Conservation (phyloP, 1,140 invertebrate species). For the Bombyx mori region ASM3026992v2 NC_085125.1:4922001-4922500, state of each 20-base stretch:
- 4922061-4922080: slow-evolving; percentile 88
- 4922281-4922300: slow-evolving; percentile 89
- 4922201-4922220: slow-evolving; percentile 87
- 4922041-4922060: slow-evolving; percentile 93
- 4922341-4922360: slow-evolving; percentile 89
- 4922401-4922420: slow-evolving; percentile 94
- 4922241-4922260: slow-evolving; percentile 92
- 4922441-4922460: slow-evolving; percentile 95
- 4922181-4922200: slow-evolving; percentile 91
- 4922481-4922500: slow-evolving; percentile 94
- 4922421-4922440: slow-evolving; percentile 89
- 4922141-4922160: slow-evolving; percentile 84
- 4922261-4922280: slow-evolving; percentile 89
- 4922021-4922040: slow-evolving; percentile 88
- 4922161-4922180: slow-evolving; percentile 91
- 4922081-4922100: slow-evolving; percentile 76
- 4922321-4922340: slow-evolving; percentile 96
- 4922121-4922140: slow-evolving; percentile 92
- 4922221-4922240: slow-evolving; percentile 87
- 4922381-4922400: slow-evolving; percentile 93
- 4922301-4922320: slow-evolving; percentile 94
- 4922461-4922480: slow-evolving; percentile 93
- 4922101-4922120: slow-evolving; percentile 92
- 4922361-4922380: slow-evolving; percentile 94
- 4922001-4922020: slow-evolving; percentile 75